Conservation (phyloP, 2,888 invertebrate species). For the Chironomus riparius region DNA sequence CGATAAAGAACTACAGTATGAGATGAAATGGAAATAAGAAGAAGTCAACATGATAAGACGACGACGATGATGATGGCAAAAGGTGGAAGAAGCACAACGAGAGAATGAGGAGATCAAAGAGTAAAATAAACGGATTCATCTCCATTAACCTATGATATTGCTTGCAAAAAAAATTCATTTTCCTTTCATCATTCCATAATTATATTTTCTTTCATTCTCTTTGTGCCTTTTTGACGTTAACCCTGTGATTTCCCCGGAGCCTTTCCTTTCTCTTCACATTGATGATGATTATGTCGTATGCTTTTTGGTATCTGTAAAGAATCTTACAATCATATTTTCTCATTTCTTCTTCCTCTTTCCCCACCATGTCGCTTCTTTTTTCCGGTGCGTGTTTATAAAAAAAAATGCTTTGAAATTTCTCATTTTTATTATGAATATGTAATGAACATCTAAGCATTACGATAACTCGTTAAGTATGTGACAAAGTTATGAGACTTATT, state of each 20-base stretch:
- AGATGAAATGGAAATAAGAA: too few relatives aligned
- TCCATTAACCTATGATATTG: slow-evolving; percentile 19
- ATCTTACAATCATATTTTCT: too few relatives aligned
- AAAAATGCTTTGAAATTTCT: too few relatives aligned
- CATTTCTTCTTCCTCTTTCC: too few relatives aligned
- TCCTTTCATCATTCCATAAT: slow-evolving; percentile 25
- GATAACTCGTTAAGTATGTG: too few relatives aligned
- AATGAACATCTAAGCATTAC: too few relatives aligned
- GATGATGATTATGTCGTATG: slow-evolving; percentile 1
- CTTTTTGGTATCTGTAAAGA: not conserved
- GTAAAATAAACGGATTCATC: slow-evolving; percentile 13
- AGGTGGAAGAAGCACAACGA: not conserved
- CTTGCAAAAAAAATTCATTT: not conserved
- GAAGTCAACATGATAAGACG: too few relatives aligned
- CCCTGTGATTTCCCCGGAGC: slow-evolving; percentile 23
- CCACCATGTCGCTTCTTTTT: too few relatives aligned
- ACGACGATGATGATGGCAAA: not conserved
- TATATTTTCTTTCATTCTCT: slow-evolving; percentile 6
- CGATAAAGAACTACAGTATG: too few relatives aligned
- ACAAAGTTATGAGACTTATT: too few relatives aligned
- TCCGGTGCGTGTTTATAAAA: too few relatives aligned
- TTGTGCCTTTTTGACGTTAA: slow-evolving; percentile 21
- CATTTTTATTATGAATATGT: too few relatives aligned
- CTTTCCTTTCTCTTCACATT: not conserved
- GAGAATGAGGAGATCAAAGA: slow-evolving; percentile 18